Evolutionary conservation across 2,113 vertebrate species (phyloP).

Genomic region (Notothenia rossii): DNA sequence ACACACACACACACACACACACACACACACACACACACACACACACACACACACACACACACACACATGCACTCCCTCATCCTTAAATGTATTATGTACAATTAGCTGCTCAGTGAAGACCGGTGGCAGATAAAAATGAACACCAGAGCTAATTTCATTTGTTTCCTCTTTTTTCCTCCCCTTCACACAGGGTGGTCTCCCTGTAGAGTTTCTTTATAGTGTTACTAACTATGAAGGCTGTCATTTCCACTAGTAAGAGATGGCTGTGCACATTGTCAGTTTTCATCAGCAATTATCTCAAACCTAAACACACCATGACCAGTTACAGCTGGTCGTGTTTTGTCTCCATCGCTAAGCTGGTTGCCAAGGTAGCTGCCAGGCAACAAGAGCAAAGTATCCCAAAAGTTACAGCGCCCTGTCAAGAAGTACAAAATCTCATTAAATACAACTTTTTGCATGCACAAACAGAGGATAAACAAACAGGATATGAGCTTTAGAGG

Average conservation of each 20-base stretch:
- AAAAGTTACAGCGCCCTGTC: background rate
- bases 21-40: conserved; percentile 11
- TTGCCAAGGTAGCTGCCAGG: background rate
- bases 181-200: conserved; percentile 28
- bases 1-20: background rate
- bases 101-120: conserved; percentile 60
- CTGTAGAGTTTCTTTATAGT: conserved; percentile 55
- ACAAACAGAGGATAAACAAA: too few species aligned
- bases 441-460: too few species aligned
- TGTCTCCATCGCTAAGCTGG: background rate
- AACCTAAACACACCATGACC: conserved; percentile 17
- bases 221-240: conserved; percentile 53
- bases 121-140: conserved; percentile 60
- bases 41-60: conserved; percentile 24
- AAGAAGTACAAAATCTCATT: background rate
- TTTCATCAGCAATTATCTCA: conserved; percentile 48
- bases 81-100: conserved; percentile 65
- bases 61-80: conserved; percentile 35
- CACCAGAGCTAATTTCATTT: conserved; percentile 58
- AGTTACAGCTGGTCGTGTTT: conserved; percentile 11
- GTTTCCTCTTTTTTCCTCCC: conserved; percentile 2
- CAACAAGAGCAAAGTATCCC: background rate
- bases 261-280: conserved; percentile 50
- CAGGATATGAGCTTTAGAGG: too few species aligned
- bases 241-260: conserved; percentile 49